phyloP scores from a whole-genome alignment of 2,113 vertebrate species.

The Poeciliopsis occidentalis region DNA sequence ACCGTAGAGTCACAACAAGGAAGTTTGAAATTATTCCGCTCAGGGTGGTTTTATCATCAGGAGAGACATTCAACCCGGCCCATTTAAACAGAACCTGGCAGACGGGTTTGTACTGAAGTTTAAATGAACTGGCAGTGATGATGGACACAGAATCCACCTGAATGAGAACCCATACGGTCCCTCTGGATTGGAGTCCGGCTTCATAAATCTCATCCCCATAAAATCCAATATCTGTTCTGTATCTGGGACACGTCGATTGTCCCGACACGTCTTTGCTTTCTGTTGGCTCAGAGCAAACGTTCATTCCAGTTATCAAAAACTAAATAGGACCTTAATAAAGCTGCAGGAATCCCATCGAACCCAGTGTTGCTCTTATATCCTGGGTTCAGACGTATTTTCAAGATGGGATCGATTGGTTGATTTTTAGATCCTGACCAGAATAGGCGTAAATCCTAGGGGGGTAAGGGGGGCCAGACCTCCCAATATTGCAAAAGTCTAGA shows the following conservation, averaged over 20 bases:
- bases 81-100: not conserved
- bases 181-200: conserved; percentile 31
- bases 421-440: too few relatives aligned
- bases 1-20: conserved; percentile 69
- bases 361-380: too few relatives aligned
- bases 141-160: not conserved
- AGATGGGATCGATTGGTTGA: too few relatives aligned
- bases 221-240: not conserved
- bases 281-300: too few relatives aligned
- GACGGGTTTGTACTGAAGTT: not conserved
- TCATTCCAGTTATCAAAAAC: too few relatives aligned
- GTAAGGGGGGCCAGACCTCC: too few relatives aligned
- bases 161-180: conserved; percentile 9
- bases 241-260: not conserved
- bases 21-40: conserved; percentile 42
- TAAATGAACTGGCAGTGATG: not conserved
- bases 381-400: too few relatives aligned
- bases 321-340: too few relatives aligned
- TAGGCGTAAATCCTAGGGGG: too few relatives aligned
- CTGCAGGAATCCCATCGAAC: too few relatives aligned
- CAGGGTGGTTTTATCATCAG: conserved; percentile 60
- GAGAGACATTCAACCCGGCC: conserved; percentile 6
- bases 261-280: too few relatives aligned
- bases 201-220: conserved; percentile 35
- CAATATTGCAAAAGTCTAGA: too few relatives aligned